A percentile compares a stretch with the other conserved stretches of the same genome.
Evolutionary conservation across 1,140 invertebrate species (phyloP).

Genomic region (Capitella teleta): DNA sequence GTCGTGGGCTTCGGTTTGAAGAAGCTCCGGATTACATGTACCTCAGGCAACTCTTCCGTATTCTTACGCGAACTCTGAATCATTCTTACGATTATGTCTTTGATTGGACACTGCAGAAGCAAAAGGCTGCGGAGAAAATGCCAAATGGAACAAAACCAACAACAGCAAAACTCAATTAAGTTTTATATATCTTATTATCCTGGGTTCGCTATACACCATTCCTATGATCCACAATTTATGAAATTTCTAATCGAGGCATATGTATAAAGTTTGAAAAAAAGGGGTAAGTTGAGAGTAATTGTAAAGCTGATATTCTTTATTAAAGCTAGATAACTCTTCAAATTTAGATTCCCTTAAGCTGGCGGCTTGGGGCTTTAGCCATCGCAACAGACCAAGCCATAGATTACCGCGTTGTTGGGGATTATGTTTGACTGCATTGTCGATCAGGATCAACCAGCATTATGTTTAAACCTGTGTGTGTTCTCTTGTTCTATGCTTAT

Average conservation of each 20-base stretch:
- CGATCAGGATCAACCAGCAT: no score
- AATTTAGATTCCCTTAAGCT: no score
- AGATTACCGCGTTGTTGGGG: no score
- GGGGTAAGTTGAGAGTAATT: not conserved
- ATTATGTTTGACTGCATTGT: no score
- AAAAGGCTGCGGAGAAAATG: constrained; percentile 56
- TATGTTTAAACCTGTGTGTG: no score
- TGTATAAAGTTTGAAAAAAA: not conserved
- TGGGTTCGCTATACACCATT: not conserved
- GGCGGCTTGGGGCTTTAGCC: no score
- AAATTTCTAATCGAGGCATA: not conserved
- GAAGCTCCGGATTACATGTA: constrained; percentile 98
- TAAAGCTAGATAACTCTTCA: no score
- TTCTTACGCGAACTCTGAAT: constrained; percentile 96
- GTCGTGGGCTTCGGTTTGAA: constrained; percentile 85
- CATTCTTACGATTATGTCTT: constrained; percentile 99
- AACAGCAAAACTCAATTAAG: constrained; percentile 3
- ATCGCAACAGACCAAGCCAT: no score
- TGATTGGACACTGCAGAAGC: constrained; percentile 99
- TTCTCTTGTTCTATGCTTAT: no score
- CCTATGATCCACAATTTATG: not conserved
- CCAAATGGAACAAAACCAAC: not conserved
- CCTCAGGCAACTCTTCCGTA: constrained; percentile 90
- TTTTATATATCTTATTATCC: not conserved
- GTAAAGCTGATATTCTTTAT: not conserved